These are phyloP conservation scores for Oncorhynchus nerka DNA, from an alignment of 2,113 vertebrate genomes.

Conservation along the genomic window DNA sequence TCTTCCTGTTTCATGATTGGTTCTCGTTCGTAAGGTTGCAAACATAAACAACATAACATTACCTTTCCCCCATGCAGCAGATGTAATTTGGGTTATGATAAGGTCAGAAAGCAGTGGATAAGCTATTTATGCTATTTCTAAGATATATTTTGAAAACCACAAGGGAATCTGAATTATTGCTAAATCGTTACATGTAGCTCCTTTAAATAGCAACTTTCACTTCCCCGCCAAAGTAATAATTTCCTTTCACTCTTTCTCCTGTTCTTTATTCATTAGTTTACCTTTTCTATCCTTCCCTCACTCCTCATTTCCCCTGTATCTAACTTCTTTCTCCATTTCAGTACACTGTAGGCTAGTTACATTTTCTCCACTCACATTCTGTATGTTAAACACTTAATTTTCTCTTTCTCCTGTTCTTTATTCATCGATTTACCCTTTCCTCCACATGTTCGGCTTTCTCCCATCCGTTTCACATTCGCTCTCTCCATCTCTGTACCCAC, in stretches of 20 bases:
- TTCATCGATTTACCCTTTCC: background rate
- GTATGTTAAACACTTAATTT: slow-evolving; percentile 12
- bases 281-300: background rate
- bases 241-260: slow-evolving; percentile 8
- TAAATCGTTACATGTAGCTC: too few relatives aligned
- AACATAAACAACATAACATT: too few relatives aligned
- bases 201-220: background rate
- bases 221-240: background rate
- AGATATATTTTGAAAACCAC: too few relatives aligned
- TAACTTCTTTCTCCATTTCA: background rate
- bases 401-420: background rate
- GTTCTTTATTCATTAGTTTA: slow-evolving; percentile 19
- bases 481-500: slow-evolving; percentile 61
- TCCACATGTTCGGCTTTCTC: slow-evolving; percentile 13
- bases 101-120: too few relatives aligned
- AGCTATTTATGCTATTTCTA: too few relatives aligned
- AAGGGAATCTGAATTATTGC: too few relatives aligned
- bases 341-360: background rate
- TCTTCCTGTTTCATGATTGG: too few relatives aligned
- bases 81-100: too few relatives aligned
- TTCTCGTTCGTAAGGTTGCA: too few relatives aligned
- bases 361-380: background rate
- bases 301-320: background rate
- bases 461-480: background rate
- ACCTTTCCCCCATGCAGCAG: too few relatives aligned